Evolutionary conservation across 2,888 invertebrate genomes (phyloP).

Genomic region (Patella caerulea): DNA sequence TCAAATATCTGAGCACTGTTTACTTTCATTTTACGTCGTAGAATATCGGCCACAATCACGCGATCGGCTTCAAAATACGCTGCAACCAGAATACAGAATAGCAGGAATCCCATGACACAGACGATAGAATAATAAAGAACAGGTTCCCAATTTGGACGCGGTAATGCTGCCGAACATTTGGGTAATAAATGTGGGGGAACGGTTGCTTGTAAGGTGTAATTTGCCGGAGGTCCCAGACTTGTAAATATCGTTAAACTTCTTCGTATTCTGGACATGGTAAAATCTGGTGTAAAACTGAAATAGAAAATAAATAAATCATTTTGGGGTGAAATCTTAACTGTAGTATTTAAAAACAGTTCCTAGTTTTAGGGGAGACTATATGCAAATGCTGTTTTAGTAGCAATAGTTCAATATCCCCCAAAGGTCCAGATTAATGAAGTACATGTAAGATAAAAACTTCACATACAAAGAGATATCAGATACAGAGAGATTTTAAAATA

Average conservation of each 20-base stretch:
- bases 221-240: slow-evolving; percentile 73
- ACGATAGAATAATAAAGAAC: slow-evolving; percentile 77
- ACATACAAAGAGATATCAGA: too few relatives aligned
- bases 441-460: too few relatives aligned
- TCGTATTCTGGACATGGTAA: slow-evolving; percentile 83
- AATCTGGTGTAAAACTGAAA: slow-evolving; percentile 85
- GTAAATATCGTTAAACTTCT: slow-evolving; percentile 71
- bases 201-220: slow-evolving; percentile 81
- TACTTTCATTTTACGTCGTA: slow-evolving; percentile 57
- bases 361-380: too few relatives aligned
- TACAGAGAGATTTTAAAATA: too few relatives aligned
- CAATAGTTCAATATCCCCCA: too few relatives aligned
- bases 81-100: slow-evolving; percentile 79
- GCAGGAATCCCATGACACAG: slow-evolving; percentile 74
- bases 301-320: slow-evolving; percentile 12
- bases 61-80: slow-evolving; percentile 83
- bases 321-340: too few relatives aligned
- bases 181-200: slow-evolving; percentile 79
- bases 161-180: slow-evolving; percentile 79
- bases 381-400: too few relatives aligned
- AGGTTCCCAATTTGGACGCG: slow-evolving; percentile 84
- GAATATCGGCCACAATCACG: slow-evolving; percentile 74
- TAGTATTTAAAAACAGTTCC: too few relatives aligned
- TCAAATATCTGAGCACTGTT: slow-evolving; percentile 75
- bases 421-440: too few relatives aligned